Conservation (phyloP, 2,113 vertebrate species). For the Varanus komodoensis region DNA sequence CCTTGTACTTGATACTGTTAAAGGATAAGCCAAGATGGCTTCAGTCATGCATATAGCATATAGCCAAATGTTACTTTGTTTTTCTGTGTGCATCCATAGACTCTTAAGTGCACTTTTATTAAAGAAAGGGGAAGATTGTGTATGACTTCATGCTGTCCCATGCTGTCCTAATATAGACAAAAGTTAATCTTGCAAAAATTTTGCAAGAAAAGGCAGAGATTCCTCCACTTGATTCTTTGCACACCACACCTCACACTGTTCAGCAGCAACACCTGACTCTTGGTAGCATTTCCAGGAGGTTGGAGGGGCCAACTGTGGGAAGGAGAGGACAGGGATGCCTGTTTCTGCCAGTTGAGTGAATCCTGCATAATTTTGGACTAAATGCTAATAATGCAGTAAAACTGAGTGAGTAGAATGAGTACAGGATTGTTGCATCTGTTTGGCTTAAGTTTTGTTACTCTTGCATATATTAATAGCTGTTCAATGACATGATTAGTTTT, state of each 20-base stretch:
- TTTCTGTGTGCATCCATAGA: neutral
- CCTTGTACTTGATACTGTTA: neutral
- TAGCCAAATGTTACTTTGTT: slow-evolving; percentile 25
- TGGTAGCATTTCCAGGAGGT: no score
- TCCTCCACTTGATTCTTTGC: no score
- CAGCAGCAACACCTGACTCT: no score
- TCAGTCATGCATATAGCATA: neutral
- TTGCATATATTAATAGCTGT: neutral
- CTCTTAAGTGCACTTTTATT: slow-evolving; percentile 35
- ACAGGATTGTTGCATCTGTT: neutral
- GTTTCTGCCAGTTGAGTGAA: no score
- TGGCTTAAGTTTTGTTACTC: neutral
- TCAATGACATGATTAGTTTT: neutral
- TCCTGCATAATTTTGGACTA: no score
- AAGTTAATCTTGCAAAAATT: neutral
- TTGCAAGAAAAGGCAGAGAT: no score
- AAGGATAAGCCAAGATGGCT: neutral
- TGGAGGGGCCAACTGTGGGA: no score
- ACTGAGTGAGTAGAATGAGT: neutral
- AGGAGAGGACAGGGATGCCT: no score
- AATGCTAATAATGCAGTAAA: slow-evolving; percentile 36
- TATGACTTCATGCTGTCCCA: slow-evolving; percentile 22
- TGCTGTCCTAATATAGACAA: slow-evolving; percentile 11
- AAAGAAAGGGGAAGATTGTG: slow-evolving; percentile 32
- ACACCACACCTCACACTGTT: no score